Conservation (phyloP, 2,888 invertebrate species). For the Parthenolecanium corni region DNA sequence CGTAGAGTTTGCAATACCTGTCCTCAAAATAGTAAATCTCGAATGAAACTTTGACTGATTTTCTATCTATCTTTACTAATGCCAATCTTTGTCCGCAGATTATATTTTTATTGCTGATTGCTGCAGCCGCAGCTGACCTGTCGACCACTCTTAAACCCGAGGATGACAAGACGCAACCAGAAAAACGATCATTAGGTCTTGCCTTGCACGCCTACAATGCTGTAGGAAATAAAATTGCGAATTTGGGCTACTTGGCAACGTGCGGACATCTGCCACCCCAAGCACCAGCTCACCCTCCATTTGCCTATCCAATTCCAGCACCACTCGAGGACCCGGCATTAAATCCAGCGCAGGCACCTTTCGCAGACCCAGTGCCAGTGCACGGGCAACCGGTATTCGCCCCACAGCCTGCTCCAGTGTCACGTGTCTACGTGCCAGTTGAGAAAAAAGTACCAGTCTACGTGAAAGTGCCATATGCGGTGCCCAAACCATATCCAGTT, state of each 20-base stretch:
- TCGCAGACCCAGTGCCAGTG: conserved; percentile 30
- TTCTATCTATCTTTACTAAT: too few relatives aligned
- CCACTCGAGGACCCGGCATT: conserved; percentile 31
- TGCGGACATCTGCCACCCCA: not conserved
- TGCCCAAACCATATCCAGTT: conserved; percentile 33
- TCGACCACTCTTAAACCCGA: too few relatives aligned
- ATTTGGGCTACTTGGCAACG: not conserved
- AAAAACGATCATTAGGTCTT: not conserved
- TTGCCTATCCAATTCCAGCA: conserved; percentile 23
- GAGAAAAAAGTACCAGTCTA: conserved; percentile 5
- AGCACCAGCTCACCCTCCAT: not conserved
- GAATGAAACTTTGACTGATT: too few relatives aligned
- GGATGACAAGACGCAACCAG: not conserved
- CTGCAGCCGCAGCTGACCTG: too few relatives aligned
- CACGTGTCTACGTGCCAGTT: conserved; percentile 32
- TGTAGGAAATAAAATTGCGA: not conserved
- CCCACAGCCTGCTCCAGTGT: conserved; percentile 38
- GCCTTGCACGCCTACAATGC: not conserved
- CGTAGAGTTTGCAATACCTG: too few relatives aligned
- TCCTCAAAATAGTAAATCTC: too few relatives aligned
- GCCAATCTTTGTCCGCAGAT: too few relatives aligned
- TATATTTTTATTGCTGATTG: too few relatives aligned
- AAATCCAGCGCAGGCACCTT: conserved; percentile 30
- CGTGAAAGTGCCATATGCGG: conserved; percentile 31
- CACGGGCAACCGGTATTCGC: conserved; percentile 30